Conservation (phyloP, 2,797 vertebrate genomes). For the Cygnus olor region DNA sequence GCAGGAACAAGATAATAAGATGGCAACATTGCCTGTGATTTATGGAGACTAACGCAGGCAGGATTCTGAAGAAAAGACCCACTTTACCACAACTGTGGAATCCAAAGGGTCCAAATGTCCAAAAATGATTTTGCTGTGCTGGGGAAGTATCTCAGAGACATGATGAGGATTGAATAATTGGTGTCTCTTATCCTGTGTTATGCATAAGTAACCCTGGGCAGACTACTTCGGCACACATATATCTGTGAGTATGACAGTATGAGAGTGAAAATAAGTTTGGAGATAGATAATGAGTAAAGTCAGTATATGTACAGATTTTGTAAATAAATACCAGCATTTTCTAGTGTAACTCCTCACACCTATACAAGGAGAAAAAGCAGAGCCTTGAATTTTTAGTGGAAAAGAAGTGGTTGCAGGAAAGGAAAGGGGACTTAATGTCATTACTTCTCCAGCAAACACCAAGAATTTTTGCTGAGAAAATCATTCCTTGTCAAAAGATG, state of each 20-base stretch:
- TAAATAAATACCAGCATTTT: neutral
- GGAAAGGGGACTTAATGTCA: neutral
- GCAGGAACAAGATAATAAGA: neutral
- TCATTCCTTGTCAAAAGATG: neutral
- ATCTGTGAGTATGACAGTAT: neutral
- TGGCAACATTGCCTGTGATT: neutral
- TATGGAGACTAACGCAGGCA: neutral
- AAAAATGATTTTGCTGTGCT: neutral
- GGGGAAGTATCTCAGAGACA: neutral
- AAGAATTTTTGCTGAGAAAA: neutral
- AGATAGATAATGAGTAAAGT: neutral
- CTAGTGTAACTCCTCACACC: neutral
- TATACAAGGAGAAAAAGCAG: neutral
- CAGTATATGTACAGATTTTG: neutral
- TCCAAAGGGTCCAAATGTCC: neutral
- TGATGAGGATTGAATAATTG: rapidly evolving
- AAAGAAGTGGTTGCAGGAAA: neutral
- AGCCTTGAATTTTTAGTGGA: neutral
- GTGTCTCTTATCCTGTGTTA: neutral
- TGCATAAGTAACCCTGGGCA: neutral
- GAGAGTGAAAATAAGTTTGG: neutral
- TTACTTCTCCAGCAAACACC: neutral
- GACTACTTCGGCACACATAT: neutral
- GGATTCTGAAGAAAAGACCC: neutral
- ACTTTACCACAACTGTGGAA: neutral